Evolutionary conservation across 1,140 invertebrate genomes (phyloP).

Genomic region (Apis mellifera): Amel_HAv3.1 CM009942.2:223501-224000

Average conservation of each 20-base stretch:
- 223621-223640: too few species aligned
- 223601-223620: too few species aligned
- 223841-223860: neutral
- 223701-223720: neutral
- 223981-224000: neutral
- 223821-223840: too few species aligned
- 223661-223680: neutral
- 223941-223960: neutral
- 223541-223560: too few species aligned
- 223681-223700: too few species aligned
- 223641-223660: neutral
- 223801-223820: neutral
- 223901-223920: neutral
- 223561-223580: too few species aligned
- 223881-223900: neutral
- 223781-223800: neutral
- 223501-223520: too few species aligned
- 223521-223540: too few species aligned
- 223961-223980: neutral
- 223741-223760: neutral
- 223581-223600: too few species aligned
- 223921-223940: neutral
- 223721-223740: neutral
- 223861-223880: neutral
- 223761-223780: slow-evolving; percentile 11